These are phyloP conservation scores for Ariopsis seemanni DNA, from an alignment of 2,113 vertebrate genomes.

Conservation along the genomic window DNA sequence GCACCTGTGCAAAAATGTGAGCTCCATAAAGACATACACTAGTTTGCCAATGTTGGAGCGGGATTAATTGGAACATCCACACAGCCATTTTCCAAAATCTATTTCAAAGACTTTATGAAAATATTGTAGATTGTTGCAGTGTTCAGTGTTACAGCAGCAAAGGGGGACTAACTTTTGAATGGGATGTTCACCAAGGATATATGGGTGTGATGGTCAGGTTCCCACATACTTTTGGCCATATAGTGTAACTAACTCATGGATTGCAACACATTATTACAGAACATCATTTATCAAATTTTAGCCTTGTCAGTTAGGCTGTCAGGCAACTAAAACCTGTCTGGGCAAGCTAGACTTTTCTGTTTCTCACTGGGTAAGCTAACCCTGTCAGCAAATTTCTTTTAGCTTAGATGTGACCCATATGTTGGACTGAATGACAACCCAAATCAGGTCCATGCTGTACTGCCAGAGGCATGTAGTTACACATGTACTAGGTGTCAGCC, in stretches of 20 bases:
- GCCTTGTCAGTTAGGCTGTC: neutral
- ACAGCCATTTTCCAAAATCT: neutral
- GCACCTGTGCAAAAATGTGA: too few relatives aligned
- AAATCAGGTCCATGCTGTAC: neutral
- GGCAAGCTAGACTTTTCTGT: neutral
- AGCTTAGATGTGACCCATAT: conserved; percentile 4
- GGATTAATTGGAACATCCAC: neutral
- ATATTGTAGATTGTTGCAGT: neutral
- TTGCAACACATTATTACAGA: neutral
- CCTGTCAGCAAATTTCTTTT: neutral
- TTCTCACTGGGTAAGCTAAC: neutral
- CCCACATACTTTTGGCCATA: neutral
- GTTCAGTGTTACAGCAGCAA: neutral
- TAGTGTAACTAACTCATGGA: neutral
- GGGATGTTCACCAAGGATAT: neutral
- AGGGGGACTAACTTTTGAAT: neutral
- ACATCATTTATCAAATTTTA: neutral
- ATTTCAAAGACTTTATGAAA: neutral
- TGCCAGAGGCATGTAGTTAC: neutral
- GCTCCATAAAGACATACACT: neutral
- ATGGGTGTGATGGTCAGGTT: neutral
- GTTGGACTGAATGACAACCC: neutral
- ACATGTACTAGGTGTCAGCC: neutral
- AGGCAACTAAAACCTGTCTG: neutral
- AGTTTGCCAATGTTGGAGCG: neutral